Base-by-base conservation (phyloP, 1,140 invertebrate genomes). In the Thaumatotibia leucotreta region DNA sequence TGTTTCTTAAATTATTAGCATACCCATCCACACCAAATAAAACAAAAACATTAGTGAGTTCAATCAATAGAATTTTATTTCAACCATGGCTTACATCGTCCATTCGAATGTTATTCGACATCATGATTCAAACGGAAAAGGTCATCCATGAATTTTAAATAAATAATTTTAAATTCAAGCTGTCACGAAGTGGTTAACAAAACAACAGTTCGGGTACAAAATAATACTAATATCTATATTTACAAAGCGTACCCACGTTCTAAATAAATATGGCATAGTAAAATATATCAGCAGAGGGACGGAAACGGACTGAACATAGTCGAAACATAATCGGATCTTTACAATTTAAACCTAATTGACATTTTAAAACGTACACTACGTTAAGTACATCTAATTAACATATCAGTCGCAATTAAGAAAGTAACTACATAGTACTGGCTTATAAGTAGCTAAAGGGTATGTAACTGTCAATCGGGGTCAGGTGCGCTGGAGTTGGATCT, bases 101-200 rank as follows among this genome's bases (percentile, higher is more conserved):
- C 88, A 91, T 91, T 88, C 79, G 80, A 91, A 84, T 29, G 52
- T 23, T 58, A n/a, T n/a, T n/a, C n/a, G 27, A 52, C 24, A 66
- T 61, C 65, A 64, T 17, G 64, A 66, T 79, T 91, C 86, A 87
- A 86, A 91, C 88, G 88, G 79, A 91, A 88, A 91, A 91, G 86
- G 88, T 70, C 65, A 49, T 76, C 85, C 88, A 90, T 89, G 70
- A 20, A 65, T 58, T 75, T 76, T 73, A 72, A 89, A 86, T 90
- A 89, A 89, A 88, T 89, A 89, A 68, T 67, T 75, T 77, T 72
- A 39, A 72, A 70, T 75, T 81, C 73, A 73, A 75, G 67, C 80
- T 75, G 77, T 68, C 61, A 68, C 72, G 67, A 67, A 77, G 72
- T 70, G 69, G 72, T 72, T 70, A 81, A 79, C 70, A 77, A 63